These are phyloP conservation scores for Grallaria varia DNA, from an alignment of 2,113 vertebrate species.

Conservation along the genomic window DNA sequence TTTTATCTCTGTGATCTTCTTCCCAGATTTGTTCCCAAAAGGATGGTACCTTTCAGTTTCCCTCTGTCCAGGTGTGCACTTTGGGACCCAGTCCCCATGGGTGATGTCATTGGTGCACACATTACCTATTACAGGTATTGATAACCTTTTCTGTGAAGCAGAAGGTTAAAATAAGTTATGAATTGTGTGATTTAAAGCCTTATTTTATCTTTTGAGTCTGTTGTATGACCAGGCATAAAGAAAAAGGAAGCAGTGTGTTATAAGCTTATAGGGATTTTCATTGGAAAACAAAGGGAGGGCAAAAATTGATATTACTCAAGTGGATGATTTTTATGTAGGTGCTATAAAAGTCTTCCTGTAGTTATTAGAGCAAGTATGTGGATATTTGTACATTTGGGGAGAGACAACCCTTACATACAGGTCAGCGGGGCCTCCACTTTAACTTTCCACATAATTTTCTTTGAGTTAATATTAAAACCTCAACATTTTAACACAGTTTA, in stretches of 20 bases:
- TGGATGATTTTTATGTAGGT: background rate
- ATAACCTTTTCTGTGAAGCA: fast-evolving
- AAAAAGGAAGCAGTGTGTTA: background rate
- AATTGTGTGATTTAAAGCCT: background rate
- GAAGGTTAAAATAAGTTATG: background rate
- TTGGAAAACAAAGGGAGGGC: background rate
- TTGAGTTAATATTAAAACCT: background rate
- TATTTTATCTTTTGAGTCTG: background rate
- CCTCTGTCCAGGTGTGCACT: slow-evolving; percentile 85
- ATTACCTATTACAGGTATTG: slow-evolving; percentile 85
- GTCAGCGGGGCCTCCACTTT: background rate
- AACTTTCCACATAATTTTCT: background rate
- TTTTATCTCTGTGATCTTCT: background rate
- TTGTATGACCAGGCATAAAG: background rate
- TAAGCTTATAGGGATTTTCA: background rate
- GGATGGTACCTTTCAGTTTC: slow-evolving; percentile 81
- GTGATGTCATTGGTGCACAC: slow-evolving; percentile 80
- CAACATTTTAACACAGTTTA: background rate
- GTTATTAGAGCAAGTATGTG: background rate
- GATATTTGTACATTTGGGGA: background rate
- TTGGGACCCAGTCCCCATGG: slow-evolving; percentile 85
- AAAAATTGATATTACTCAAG: background rate
- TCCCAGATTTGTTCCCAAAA: slow-evolving; percentile 62
- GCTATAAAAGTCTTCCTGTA: background rate
- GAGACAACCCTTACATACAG: background rate